Evolutionary conservation across 2,113 vertebrate species (phyloP), one percentile per base, ranked within the genome.

Genomic region (Tupaia tana): DNA sequence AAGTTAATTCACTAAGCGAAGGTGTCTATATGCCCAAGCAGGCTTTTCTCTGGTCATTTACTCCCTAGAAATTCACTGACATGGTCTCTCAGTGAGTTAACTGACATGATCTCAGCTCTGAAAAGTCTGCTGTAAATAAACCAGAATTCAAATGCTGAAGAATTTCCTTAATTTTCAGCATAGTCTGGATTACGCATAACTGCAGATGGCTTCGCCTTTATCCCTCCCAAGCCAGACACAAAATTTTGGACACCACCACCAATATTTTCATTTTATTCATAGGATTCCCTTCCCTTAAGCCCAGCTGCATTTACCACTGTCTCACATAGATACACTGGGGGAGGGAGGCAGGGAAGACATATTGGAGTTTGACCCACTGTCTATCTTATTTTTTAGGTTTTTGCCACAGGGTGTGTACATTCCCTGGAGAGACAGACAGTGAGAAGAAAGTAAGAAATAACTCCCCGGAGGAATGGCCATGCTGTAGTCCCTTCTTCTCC

Each of bases 111-210:
- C 58, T 93, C 52, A 81, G 29, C 61, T 89, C 90, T 89, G 27
- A 84, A 27, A 77, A 31, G 71, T 61, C 94, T 29, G 74, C 13
- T 63, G 11, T 31, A 92, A 83, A 56, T 67, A 87, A 90, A 54
- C 16, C 61, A 83, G 74, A 74, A 77, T 81, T 73, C 66, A 94
- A 90, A 92, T 27, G 71, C 29, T 79, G 20, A 89, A 83, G 91
- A 87, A 13, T 14, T 56, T 81, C 9, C 7, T 29, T 92, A 25
- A 20, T 74, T 81, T 94, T 86, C 59, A 94, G 22, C 29, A 94
- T 79, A 34, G 71, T 34, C 75, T 63, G 64, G 25, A 81, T n/a
- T 64, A 64, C 10, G 83, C 19, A 92, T 3, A 63, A 82, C 59
- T 74, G 34, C 56, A 29, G 59, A 91, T 13, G 6, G 73, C 22